Evolutionary conservation across 1,140 invertebrate species (phyloP).

Genomic region (Xylocopa sonorina): DNA sequence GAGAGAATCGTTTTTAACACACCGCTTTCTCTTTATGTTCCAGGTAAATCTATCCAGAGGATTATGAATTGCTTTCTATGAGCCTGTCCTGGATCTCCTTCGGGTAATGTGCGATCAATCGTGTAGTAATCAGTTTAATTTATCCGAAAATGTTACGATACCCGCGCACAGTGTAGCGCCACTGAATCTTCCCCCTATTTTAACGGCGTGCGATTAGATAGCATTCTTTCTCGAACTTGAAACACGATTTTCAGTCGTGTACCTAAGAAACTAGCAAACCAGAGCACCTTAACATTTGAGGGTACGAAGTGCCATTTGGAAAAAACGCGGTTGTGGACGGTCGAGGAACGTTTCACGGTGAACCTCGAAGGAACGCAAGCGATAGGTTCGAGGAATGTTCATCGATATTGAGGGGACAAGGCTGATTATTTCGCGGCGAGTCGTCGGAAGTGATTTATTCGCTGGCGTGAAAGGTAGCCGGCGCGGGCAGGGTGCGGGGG

Average conservation of each 20-base stretch:
- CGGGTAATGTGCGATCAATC: neutral
- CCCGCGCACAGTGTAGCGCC: neutral
- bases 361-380: too few relatives aligned
- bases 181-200: neutral
- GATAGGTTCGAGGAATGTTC: too few relatives aligned
- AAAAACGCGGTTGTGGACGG: too few relatives aligned
- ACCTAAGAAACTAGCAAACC: too few relatives aligned
- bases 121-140: neutral
- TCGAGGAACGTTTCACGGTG: too few relatives aligned
- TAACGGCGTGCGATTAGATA: neutral
- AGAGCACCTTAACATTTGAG: too few relatives aligned
- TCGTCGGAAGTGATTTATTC: conserved; percentile 36
- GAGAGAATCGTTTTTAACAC: conserved; percentile 26
- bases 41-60: conserved; percentile 44
- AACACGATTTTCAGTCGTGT: neutral
- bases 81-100: neutral
- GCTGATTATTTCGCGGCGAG: conserved; percentile 47
- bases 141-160: neutral
- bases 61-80: conserved; percentile 12
- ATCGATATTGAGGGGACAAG: neutral
- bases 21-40: conserved; percentile 49
- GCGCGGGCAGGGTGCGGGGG: neutral
- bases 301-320: too few relatives aligned
- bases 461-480: neutral
- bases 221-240: conserved; percentile 7